Evolutionary conservation across 1,140 invertebrate genomes (phyloP).

Genomic region (Penaeus chinensis): DNA sequence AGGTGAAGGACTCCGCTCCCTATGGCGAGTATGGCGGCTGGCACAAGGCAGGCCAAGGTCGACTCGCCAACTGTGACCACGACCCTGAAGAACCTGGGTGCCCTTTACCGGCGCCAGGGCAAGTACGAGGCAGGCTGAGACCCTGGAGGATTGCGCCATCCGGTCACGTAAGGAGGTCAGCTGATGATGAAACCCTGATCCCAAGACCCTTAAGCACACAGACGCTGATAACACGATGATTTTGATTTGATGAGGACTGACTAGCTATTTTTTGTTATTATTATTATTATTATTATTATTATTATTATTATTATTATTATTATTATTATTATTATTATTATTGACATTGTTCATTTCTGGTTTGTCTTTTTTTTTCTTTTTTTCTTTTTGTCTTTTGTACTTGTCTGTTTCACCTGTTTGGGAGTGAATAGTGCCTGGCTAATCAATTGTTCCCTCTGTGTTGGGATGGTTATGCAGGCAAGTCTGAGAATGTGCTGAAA

Average conservation of each 20-base stretch:
- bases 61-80: slow-evolving; percentile 97
- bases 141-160: slow-evolving; percentile 96
- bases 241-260: not conserved
- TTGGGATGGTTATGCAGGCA: too few relatives aligned
- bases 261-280: not conserved
- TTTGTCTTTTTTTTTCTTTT: too few relatives aligned
- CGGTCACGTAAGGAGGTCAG: slow-evolving; percentile 91
- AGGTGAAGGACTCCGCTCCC: slow-evolving; percentile 89
- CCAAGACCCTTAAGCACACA: slow-evolving; percentile 11
- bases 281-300: not conserved
- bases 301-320: not conserved
- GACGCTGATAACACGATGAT: slow-evolving; percentile 23
- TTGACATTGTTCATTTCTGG: not conserved
- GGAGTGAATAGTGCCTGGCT: too few relatives aligned
- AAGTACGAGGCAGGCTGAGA: slow-evolving; percentile 99
- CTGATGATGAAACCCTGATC: slow-evolving; percentile 1
- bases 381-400: too few relatives aligned
- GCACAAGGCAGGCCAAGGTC: slow-evolving; percentile 99
- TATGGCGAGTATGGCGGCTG: slow-evolving; percentile 96
- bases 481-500: too few relatives aligned
- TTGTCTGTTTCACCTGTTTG: too few relatives aligned
- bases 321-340: not conserved
- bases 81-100: slow-evolving; percentile 96
- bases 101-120: slow-evolving; percentile 95
- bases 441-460: too few relatives aligned